Conservation (phyloP, 1,140 invertebrate species). For the Pygmarrhopalites habei region DNA sequence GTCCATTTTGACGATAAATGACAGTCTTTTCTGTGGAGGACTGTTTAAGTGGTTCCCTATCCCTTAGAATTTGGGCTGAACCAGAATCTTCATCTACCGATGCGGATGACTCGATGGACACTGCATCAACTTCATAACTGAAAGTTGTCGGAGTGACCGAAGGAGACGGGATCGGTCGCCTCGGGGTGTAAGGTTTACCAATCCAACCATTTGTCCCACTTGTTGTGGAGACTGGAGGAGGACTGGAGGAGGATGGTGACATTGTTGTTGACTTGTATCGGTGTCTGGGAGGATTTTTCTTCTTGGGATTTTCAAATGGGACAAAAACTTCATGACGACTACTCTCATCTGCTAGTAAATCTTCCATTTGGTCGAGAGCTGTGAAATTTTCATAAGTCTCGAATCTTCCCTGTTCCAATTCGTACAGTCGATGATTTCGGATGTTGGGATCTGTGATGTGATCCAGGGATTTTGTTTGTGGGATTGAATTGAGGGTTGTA, state of each 20-base stretch:
- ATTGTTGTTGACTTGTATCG: too few species aligned
- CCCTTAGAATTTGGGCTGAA: background rate
- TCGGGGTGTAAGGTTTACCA: background rate
- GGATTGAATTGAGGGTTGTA: too few species aligned
- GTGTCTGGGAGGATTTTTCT: too few species aligned
- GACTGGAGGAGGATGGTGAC: too few species aligned
- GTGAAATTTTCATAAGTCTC: conserved; percentile 37
- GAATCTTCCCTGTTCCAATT: conserved; percentile 14
- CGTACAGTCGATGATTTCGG: conserved; percentile 34
- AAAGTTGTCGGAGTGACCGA: background rate
- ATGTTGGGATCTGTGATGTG: conserved; percentile 38
- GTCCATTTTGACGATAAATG: background rate
- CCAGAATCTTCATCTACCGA: background rate
- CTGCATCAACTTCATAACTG: conserved; percentile 1
- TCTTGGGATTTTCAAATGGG: background rate
- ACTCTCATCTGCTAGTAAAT: conserved; percentile 36
- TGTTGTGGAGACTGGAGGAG: background rate
- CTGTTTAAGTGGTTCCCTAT: conserved; percentile 5
- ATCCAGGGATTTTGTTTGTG: too few species aligned
- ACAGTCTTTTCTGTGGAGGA: background rate
- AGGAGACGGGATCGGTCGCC: background rate
- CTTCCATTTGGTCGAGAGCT: conserved; percentile 33
- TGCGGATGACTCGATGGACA: background rate
- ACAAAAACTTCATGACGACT: background rate
- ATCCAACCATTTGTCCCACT: background rate